Evolutionary conservation across 2,888 invertebrate species (phyloP), one percentile per base, ranked within the genome.

Genomic region (Allophyes oxyacanthae): DNA sequence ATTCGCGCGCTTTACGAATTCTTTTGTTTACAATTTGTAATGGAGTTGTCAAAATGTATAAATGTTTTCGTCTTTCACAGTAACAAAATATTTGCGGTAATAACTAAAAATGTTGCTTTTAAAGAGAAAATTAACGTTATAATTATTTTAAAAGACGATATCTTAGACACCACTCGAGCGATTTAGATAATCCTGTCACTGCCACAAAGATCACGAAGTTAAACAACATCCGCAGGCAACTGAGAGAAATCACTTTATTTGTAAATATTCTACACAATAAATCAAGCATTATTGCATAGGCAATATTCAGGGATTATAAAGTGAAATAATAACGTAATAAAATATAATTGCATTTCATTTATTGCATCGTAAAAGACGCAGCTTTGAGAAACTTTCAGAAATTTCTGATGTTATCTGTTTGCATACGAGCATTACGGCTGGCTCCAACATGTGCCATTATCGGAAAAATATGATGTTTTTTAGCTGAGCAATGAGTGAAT

Each of bases 401-500:
- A 44, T 56, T 46, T 36, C 15, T 49, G 61, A 51, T 57, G 48
- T 43, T 73, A 58, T 61, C 60, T 40, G 32, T 72, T 64, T 52
- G 61, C 64, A 61, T 69, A 45, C 20, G 53, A 49, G 59, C 75
- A 81, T 86, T 80, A 81, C 62, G 68, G 57, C 64, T 80, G 83
- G 81, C 84, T 79, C 78, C 71, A 82, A 81, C 84, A 82, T 84
- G 81, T 81, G 86, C 84, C 84, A 84, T 86, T 89, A 87, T 83
- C 64, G 80, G 72, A 73, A 82, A 89, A 88, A 86, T 90, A 91
- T 89, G 85, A 87, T 86, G 88, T 89, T 89, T 90, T 91, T 89
- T 84, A 86, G 89, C 89, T 88, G 86, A 89, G 87, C 81, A 81
- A 82, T 81, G 87, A 85, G 88, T 86, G 85, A 90, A 88, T 90